These are phyloP conservation scores for Istiophorus platypterus DNA, from an alignment of 2,113 vertebrate species.

Conservation along the genomic window DNA sequence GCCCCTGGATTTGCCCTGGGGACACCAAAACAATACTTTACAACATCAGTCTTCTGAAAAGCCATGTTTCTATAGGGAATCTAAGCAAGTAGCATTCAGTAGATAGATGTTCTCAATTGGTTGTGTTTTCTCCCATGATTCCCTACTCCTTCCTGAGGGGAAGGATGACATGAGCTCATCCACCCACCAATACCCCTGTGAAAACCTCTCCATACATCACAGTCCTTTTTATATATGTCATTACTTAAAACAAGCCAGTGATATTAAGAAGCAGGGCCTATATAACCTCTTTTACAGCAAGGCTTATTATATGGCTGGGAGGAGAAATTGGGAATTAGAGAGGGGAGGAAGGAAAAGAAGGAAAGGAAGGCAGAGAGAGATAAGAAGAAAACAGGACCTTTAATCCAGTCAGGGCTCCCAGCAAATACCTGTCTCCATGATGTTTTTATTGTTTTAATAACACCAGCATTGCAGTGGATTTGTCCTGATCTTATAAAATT, in stretches of 20 bases:
- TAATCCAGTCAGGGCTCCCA: conserved; percentile 77
- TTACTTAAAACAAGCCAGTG: conserved; percentile 75
- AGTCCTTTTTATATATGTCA: conserved; percentile 74
- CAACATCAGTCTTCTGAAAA: background rate
- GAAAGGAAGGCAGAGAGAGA: conserved; percentile 38
- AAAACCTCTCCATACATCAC: conserved; percentile 38
- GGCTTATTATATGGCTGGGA: conserved; percentile 72
- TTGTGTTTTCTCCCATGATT: conserved; percentile 50
- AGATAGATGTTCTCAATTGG: conserved; percentile 48
- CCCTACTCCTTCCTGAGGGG: conserved; percentile 20
- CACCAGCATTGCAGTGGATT: conserved; percentile 70
- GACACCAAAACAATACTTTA: background rate
- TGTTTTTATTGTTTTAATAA: conserved; percentile 87
- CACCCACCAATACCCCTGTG: background rate
- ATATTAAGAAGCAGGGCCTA: conserved; percentile 67
- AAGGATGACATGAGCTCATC: background rate
- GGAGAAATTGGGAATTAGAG: conserved; percentile 52
- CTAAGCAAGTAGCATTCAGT: conserved; percentile 4
- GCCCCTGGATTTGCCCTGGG: background rate
- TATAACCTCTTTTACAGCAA: conserved; percentile 72
- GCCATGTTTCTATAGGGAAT: background rate
- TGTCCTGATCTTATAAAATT: conserved; percentile 85
- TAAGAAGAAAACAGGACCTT: conserved; percentile 47
- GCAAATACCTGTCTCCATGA: conserved; percentile 78
- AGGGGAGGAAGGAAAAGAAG: background rate